Conservation (phyloP, 2,797 vertebrate genomes). For the Erethizon dorsatum region DNA sequence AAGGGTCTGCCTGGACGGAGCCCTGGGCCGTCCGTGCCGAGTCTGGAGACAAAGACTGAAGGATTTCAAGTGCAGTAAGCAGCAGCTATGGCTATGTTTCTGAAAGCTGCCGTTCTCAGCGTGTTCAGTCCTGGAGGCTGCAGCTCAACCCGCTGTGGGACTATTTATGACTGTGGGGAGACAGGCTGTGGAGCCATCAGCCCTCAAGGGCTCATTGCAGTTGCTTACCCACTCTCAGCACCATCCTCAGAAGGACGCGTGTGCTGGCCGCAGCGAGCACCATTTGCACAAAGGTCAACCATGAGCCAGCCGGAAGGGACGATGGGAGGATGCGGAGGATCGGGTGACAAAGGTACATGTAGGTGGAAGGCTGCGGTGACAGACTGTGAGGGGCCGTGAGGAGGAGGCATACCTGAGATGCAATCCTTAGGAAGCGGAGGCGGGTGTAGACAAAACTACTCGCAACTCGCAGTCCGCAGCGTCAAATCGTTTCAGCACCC, state of each 20-base stretch:
- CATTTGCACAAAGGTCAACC: conserved; percentile 8
- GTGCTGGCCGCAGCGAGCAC: neutral
- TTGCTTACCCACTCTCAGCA: conserved; percentile 40
- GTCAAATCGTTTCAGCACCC: conserved; percentile 36
- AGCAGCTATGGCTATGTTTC: neutral
- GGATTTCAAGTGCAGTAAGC: neutral
- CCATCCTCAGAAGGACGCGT: neutral
- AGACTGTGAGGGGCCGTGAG: conserved; percentile 38
- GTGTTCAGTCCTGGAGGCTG: neutral
- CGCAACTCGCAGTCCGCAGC: fast-evolving
- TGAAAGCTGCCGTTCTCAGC: neutral
- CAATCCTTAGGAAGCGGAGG: neutral
- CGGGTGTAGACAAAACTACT: neutral
- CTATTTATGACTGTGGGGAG: conserved; percentile 48
- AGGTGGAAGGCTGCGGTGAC: neutral
- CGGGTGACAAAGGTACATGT: neutral
- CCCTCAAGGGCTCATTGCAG: neutral
- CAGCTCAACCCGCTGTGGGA: neutral
- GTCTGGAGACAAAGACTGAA: neutral
- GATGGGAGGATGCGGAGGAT: neutral
- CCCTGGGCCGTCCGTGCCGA: neutral
- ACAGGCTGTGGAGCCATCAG: conserved; percentile 1
- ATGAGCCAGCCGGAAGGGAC: neutral
- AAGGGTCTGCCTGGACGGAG: neutral
- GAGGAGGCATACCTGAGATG: neutral